Percentiles rank a stretch among this genome's conserved stretches.
Evolutionary conservation across 2,113 vertebrate genomes (phyloP).

Genomic region (Jacana jacana): DNA sequence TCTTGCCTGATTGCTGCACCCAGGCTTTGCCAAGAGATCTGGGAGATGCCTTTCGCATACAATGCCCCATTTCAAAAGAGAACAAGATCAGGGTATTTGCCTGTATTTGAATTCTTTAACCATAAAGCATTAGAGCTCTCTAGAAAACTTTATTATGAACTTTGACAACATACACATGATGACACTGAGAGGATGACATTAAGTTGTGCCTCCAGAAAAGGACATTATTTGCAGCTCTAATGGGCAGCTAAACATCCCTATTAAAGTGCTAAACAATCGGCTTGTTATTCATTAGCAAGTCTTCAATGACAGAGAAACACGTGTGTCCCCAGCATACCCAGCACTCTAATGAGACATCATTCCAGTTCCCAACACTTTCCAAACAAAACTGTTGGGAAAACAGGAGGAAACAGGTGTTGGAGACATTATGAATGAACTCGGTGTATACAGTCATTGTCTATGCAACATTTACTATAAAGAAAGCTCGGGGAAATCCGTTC

Average conservation of each 20-base stretch:
- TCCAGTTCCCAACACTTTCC: neutral
- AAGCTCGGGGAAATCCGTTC: conserved; percentile 70
- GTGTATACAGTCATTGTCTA: conserved; percentile 16
- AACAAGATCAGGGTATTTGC: neutral
- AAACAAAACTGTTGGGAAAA: conserved; percentile 51
- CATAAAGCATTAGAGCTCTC: neutral
- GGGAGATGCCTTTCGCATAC: neutral
- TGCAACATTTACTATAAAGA: conserved; percentile 58
- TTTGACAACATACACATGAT: neutral
- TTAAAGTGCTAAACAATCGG: neutral
- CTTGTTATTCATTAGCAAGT: conserved; percentile 24
- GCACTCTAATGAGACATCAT: conserved; percentile 54
- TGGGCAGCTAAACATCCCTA: neutral
- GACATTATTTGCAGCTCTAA: neutral
- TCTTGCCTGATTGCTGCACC: neutral
- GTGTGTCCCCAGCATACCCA: conserved; percentile 31
- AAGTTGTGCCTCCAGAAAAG: neutral
- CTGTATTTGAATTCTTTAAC: neutral
- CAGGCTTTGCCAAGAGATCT: neutral
- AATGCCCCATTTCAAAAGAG: neutral
- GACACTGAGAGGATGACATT: neutral
- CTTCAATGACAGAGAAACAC: conserved; percentile 52
- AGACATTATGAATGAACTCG: conserved; percentile 72
- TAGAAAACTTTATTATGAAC: neutral
- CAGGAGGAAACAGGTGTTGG: conserved; percentile 81